Conservation (phyloP, 2,888 invertebrate genomes). For the Hirudinaria manillensis region DNA sequence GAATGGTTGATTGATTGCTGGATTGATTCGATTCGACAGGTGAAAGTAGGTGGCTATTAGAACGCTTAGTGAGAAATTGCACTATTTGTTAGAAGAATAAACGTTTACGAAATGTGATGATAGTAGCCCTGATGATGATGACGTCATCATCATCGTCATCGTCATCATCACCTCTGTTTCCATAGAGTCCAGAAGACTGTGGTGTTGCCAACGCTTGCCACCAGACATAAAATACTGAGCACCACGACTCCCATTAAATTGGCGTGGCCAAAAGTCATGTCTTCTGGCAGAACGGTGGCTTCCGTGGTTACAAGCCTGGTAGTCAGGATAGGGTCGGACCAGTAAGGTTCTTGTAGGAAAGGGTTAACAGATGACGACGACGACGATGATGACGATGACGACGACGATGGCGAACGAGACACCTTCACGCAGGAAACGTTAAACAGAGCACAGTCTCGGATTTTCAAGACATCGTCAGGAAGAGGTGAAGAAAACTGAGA, state of each 20-base stretch:
- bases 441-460: neutral
- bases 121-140: conserved; percentile 22
- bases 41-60: too few species aligned
- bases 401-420: neutral
- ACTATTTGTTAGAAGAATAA: too few species aligned
- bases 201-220: conserved; percentile 11
- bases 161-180: conserved; percentile 7
- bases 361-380: neutral
- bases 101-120: neutral
- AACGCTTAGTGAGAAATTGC: too few species aligned
- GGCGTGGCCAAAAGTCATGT: neutral
- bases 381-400: conserved; percentile 3
- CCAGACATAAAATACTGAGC: neutral
- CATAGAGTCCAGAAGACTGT: conserved; percentile 9
- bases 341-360: neutral
- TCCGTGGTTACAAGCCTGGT: neutral
- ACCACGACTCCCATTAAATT: conserved; percentile 12
- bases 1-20: neutral
- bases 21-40: too few species aligned
- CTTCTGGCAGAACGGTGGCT: neutral
- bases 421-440: neutral
- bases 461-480: neutral
- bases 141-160: neutral
- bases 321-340: neutral
- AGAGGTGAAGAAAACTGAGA: neutral